Evolutionary conservation across 2,113 vertebrate genomes (phyloP), one percentile per base, ranked within the genome.

Genomic region (Mastomys natalensis): DNA sequence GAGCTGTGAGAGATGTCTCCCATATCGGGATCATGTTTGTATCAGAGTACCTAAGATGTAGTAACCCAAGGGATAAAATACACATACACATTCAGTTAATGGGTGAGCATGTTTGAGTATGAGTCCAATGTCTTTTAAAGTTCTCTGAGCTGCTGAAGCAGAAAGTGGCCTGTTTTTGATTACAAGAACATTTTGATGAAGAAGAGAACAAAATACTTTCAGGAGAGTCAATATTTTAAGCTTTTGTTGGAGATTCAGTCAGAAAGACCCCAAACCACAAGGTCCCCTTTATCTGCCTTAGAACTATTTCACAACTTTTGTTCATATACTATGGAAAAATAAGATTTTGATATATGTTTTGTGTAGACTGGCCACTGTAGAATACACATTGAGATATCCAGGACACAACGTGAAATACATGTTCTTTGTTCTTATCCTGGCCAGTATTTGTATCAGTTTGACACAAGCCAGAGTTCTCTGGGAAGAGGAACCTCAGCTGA

Each of bases 351-450:
- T 51, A 64, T 93, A 22, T 68, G 16, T 48, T 94, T 93, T 87
- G 34, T 12, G 34, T 7, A 37, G 29, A 22, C 48, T 62, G 70
- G 22, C 26, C 60, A 16, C 72, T 87, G 5, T 48, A 43, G 53
- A 96, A 34, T 82, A 12, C 43, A 34, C 5, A 86, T 58, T 11
- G 77, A 73, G 66, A 94, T 78, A 89, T 21, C 8, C 22, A 76
- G 72, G 55, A 95, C 84, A 55, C 37, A 81, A 78, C 53, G 82
- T 90, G 48, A 95, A 87, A 81, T 74, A 85, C 31, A 85, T 37
- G 55, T 94, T 93, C 7, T n/a, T 90, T 43, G 53, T 22, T 11
- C 11, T 6, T 85, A 31, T 45, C 15, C 58, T 9, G 40, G 58
- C 24, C 43, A 60, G 24, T 84, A 45, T 43, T 31, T 64, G 19